Evolutionary conservation across 1,140 invertebrate species (phyloP), one percentile per base, ranked within the genome.

Genomic region (Spodoptera litura): DNA sequence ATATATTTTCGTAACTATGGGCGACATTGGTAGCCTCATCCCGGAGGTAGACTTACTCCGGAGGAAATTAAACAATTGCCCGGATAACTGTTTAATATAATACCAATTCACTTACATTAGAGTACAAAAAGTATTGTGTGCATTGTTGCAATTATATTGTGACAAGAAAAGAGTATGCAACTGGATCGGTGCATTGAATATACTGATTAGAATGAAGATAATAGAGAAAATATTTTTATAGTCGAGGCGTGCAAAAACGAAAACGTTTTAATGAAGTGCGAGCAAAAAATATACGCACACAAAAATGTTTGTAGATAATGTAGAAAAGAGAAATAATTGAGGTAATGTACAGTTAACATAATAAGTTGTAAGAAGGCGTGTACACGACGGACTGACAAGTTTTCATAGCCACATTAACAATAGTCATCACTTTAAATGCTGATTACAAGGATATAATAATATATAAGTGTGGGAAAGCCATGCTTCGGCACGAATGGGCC

Each of bases 171-270:
- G 62, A 75, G 38, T 62, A 35, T 38, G 38, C 68, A 55, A 56
- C 53, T 56, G 56, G 4, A 61, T 59, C 71, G 71, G 20, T 61
- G 56, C 71, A 73, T 51, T 73, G 70, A 73, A 73, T 73, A 70
- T 44, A 44, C 72, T 61, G 72, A 64, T 75, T 75, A 75, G 44
- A 75, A 75, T 62, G 72, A 8, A 75, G 72, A 75, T 75, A 62
- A 75, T 52, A 62, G 72, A 75, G 59, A 75, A 75, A 52, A 61
- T 75, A 75, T 75, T 62, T 56, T 75, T 62, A 75, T 62, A 62
- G 72, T 75, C 68, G 72, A 56, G 38, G 59, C 72, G 72, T 79
- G 72, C 79, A 79, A 71, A 79, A 71, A 71, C 52, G 51, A 71
- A 71, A 71, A 71, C 20, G 25, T 56, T 71, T 56, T 51, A 71